phyloP scores from a whole-genome alignment of 2,797 vertebrate genomes.

The Spondyliosoma cantharus region DNA sequence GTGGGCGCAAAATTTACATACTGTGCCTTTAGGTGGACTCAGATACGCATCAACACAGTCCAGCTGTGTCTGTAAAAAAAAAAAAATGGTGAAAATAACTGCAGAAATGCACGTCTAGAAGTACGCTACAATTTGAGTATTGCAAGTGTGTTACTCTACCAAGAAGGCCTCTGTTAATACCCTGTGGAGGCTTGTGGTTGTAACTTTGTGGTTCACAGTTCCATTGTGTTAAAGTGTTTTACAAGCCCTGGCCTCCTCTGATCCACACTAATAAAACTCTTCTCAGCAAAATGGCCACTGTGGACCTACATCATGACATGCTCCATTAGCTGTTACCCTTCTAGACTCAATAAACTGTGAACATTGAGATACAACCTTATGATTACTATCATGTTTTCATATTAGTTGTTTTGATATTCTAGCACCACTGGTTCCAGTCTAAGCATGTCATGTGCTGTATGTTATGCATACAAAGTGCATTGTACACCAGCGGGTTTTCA shows the following conservation, averaged over 20 bases:
- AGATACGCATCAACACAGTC: too few relatives aligned
- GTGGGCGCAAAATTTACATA: too few relatives aligned
- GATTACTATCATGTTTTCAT: background rate
- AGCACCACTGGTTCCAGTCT: background rate
- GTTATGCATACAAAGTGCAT: background rate
- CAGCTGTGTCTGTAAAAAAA: background rate
- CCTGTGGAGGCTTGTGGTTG: constrained; percentile 4
- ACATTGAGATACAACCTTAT: background rate
- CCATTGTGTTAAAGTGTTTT: constrained; percentile 26
- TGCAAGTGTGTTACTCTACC: background rate
- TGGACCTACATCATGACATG: constrained; percentile 4
- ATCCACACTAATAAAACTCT: constrained; percentile 27
- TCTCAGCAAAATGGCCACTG: constrained; percentile 12
- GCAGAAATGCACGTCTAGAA: background rate
- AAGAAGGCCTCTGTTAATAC: constrained; percentile 7
- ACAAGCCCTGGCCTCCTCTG: constrained; percentile 6
- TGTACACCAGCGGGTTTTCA: background rate
- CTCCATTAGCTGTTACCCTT: constrained; percentile 19
- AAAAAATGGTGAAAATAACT: background rate
- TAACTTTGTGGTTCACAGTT: constrained; percentile 13
- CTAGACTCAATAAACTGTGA: constrained; percentile 9
- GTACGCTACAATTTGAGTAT: background rate
- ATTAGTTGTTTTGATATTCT: constrained; percentile 11
- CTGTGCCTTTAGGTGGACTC: too few relatives aligned
- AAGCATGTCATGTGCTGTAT: background rate